These are phyloP conservation scores for Drosophila ezoana DNA, from an alignment of 2,888 invertebrate species.

Conservation along the genomic window DNA sequence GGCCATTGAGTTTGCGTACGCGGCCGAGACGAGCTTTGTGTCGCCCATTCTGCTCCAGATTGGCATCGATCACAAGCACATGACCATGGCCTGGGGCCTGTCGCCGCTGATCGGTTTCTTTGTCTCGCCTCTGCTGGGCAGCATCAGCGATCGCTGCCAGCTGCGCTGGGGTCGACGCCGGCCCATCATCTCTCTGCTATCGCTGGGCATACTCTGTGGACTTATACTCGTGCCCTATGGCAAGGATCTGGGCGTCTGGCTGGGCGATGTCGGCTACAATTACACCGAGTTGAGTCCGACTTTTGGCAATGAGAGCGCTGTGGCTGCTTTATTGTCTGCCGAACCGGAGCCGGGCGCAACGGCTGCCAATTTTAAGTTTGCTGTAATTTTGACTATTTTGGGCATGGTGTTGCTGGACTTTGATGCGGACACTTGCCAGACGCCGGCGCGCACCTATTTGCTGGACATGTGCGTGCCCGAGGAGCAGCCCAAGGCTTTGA, in stretches of 20 bases:
- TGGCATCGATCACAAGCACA: slow-evolving; percentile 87
- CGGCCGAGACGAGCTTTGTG: slow-evolving; percentile 89
- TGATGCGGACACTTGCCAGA: slow-evolving; percentile 88
- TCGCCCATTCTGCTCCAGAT: slow-evolving; percentile 88
- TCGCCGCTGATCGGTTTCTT: slow-evolving; percentile 85
- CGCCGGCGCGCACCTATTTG: slow-evolving; percentile 88
- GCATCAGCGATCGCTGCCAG: slow-evolving; percentile 87
- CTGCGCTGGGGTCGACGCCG: slow-evolving; percentile 86
- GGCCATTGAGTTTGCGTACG: slow-evolving; percentile 89
- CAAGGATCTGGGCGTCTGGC: slow-evolving; percentile 85
- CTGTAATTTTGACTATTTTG: slow-evolving; percentile 87
- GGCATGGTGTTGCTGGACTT: slow-evolving; percentile 88
- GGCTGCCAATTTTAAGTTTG: slow-evolving; percentile 79
- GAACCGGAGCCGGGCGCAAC: slow-evolving; percentile 33
- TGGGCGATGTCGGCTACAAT: slow-evolving; percentile 84
- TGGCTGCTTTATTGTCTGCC: slow-evolving; percentile 56
- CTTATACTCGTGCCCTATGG: slow-evolving; percentile 88
- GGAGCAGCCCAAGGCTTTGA: slow-evolving; percentile 87
- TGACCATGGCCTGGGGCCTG: slow-evolving; percentile 86
- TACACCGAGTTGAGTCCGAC: slow-evolving; percentile 8
- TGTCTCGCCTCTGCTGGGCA: slow-evolving; percentile 86
- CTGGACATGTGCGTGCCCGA: slow-evolving; percentile 88
- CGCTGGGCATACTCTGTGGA: slow-evolving; percentile 87
- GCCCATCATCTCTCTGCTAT: slow-evolving; percentile 87
- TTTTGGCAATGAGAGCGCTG: slow-evolving; percentile 50